Base-by-base conservation (phyloP, 2,113 vertebrate species). In the Manacus vitellinus region DNA sequence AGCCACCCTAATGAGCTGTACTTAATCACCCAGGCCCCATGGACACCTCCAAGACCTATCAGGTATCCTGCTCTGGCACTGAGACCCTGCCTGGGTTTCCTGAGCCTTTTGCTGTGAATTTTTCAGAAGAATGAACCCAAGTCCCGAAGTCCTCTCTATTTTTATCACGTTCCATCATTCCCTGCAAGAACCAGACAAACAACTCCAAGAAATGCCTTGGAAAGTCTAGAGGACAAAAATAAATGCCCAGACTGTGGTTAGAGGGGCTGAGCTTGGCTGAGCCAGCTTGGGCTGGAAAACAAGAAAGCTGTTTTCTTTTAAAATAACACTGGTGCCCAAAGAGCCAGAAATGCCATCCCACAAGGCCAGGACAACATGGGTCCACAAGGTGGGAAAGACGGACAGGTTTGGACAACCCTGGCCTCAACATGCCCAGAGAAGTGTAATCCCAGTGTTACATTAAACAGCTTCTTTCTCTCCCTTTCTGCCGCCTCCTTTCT, bases 181-280 rank as follows among this genome's bases (percentile, higher is more conserved):
- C 70, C 56, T 54, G 44, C 82, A 68, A 84, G 79, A 94, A 65
- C 27, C 92, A 93, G 92, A 96, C 85, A 94, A 94, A 95, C 56
- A 93, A 86, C 62, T 61, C 76, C 79, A 78, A 96, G 76, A 93
- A 94, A 81, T 65, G 61, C 56, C 54, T 94, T 8, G 1, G 74
- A 62, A 92, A 84, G 83, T 85, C 91, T 91, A 37, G 44, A 94
- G 66, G 83, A 95, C 88, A 81, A 92, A 96, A 97, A 95, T 97
- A 96, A 92, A 91, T 72, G 56, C 79, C 65, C 76, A 91, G 90
- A 89, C 94, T 96, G 95, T 91, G 91, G 95, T 96, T 93, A 91
- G 83, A 78, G 70, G 73, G 76, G 70, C 52, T 84, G 85, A 93
- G 55, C 56, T 94, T 78, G 76, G 85, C 88, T 11, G 8, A 95